Evolutionary conservation across 2,797 vertebrate species (phyloP), one percentile per base, ranked within the genome.

Genomic region (Gallinago stenura): DNA sequence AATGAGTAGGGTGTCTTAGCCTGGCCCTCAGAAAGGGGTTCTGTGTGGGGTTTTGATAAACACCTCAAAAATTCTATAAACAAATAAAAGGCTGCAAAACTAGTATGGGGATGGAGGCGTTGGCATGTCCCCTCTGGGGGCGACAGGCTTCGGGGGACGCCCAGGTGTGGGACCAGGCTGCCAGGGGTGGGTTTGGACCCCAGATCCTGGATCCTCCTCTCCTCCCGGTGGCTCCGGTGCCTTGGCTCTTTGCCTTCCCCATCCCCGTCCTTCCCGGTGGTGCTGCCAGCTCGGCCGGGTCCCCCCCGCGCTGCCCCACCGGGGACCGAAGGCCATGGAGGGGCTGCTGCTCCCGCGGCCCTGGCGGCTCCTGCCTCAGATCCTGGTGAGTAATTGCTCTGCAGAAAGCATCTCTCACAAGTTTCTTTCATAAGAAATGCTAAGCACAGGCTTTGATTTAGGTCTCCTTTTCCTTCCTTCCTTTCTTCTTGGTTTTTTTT

Each of bases 381-480:
- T 18, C 57, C 87, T 15, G 24, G 13, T 35, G 53, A 46, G 73
- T 66, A 66, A 87, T 70, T 77, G 51, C 93, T 78, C 90, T 37
- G 75, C 56, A 53, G 53, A 76, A 28, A 90, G 45, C 41, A 10
- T 70, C 76, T 17, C 92, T 92, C 64, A 15, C 81, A 57, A 80
- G 86, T 70, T 87, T 78, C 73, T 84, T 78, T 70, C 10, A 1
- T 25, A 53, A 66, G 89, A n/a, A 79, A 41, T 6, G 33, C 33
- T 54, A 84, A 89, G 61, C 15, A 15, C 30, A 60, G 71, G 15
- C 95, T 96, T 92, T 93, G 92, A 92, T 91, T 94, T 83, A 13
- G 28, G 33, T 80, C 57, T 30, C 30, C 31, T 95, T 82, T 60
- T 19, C 60, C 56, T 91, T 85, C 87, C 89, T 77, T 43, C 46